Conservation (phyloP, 2,797 vertebrate species). For the Myotis pilosus region DNA sequence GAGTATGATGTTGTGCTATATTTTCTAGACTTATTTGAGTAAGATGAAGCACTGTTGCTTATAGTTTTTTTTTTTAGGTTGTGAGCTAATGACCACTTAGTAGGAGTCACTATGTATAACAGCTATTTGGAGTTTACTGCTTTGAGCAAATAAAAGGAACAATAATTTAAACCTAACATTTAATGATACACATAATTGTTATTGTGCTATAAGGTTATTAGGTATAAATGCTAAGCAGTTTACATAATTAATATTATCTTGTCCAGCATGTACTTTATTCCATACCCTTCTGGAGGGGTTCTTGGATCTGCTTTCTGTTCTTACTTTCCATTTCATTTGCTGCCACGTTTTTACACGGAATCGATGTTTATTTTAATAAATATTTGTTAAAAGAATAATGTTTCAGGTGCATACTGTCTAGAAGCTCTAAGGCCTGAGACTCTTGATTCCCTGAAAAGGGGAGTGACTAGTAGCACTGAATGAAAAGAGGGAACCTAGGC, state of each 20-base stretch:
- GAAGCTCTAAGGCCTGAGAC: not conserved
- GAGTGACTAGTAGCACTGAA: not conserved
- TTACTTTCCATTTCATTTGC: not conserved
- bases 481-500: not conserved
- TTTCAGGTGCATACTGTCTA: not conserved
- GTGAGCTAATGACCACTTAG: not conserved
- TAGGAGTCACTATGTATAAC: conserved; percentile 43
- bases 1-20: not conserved
- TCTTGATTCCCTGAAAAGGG: not conserved
- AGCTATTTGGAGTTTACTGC: not conserved
- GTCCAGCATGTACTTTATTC: not conserved
- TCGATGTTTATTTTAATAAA: not conserved
- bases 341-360: not conserved
- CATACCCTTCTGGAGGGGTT: not conserved
- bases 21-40: conserved; percentile 12
- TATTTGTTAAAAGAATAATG: conserved; percentile 1
- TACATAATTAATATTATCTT: conserved; percentile 18
- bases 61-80: not conserved
- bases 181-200: conserved; percentile 25
- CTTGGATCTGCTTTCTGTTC: not conserved
- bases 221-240: not conserved
- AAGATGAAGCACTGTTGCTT: not conserved
- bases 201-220: conserved; percentile 10
- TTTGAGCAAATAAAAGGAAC: conserved; percentile 35
- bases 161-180: conserved; percentile 33